Base-by-base conservation (phyloP, 2,888 invertebrate species). In the Dinocampus coccinellae region DNA sequence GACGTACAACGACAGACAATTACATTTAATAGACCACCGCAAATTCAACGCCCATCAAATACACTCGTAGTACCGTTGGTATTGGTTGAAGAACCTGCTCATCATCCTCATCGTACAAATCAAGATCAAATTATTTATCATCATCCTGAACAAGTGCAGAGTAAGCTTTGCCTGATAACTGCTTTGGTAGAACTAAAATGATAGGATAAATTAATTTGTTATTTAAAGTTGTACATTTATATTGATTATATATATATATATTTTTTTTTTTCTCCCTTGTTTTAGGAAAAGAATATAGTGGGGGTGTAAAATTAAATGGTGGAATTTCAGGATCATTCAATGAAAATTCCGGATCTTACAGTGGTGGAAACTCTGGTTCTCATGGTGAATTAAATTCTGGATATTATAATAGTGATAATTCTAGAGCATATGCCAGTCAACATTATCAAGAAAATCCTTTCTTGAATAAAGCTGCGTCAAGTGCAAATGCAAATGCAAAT, bases 361-460 rank as follows among this genome's bases (percentile, higher is more conserved):
- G 26, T 7, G 9, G 16, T 52, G 52, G 52, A 11, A 33, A 55
- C 11, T 13, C 58, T 36, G 69, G 67, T n/a, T 63, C 63, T 16
- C 65, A 63, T 20, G 64, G 39, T 33, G 64, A 26, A 47, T 47
- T 39, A 39, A 66, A 68, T 34, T 47, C 68, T 55, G 75, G 72
- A 60, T 26, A 60, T 33, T 70, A 66, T 65, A 69, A 66, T 24
- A 2, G 39, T 29, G 47, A 47, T 39, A 58, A 68, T 36, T 36
- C 42, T 29, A 13, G 29, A n/a, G 39, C 39, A 34, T 55, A 63
- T 36, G 16, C 29, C 16, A 65, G 69, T 24, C 69, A 64, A 24
- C 24, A 66, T 0, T 75, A 77, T 61, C 39, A n/a, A 2, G 60
- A 71, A 29, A 78, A 78, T 77, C 77, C 78, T 13, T 78, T 78